Evolutionary conservation across 1,140 invertebrate species (phyloP).

Genomic region (Augochlora pura): DNA sequence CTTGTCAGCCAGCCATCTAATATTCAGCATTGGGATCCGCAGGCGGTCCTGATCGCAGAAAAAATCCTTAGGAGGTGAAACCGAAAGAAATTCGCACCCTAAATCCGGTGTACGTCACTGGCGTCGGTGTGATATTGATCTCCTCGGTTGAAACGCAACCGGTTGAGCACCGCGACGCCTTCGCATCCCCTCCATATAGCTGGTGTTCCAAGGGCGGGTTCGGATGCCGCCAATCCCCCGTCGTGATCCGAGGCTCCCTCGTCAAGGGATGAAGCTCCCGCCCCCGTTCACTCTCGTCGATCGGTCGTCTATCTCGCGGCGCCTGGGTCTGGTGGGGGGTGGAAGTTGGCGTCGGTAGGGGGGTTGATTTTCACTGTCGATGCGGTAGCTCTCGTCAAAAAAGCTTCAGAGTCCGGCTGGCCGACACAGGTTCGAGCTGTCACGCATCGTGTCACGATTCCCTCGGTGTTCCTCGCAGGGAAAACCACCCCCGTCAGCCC

Average conservation of each 20-base stretch:
- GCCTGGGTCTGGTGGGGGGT: background rate
- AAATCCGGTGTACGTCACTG: conserved; percentile 51
- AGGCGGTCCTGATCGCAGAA: background rate
- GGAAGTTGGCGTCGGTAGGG: conserved; percentile 3
- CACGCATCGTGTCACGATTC: background rate
- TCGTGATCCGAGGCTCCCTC: background rate
- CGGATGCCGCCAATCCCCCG: conserved; percentile 31
- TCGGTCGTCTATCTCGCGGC: conserved; percentile 24
- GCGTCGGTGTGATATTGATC: conserved; percentile 55
- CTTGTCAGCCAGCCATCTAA: background rate
- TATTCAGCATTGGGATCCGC: background rate
- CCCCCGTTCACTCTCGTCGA: conserved; percentile 54
- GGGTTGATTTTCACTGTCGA: conserved; percentile 63
- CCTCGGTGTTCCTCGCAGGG: background rate
- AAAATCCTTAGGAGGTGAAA: background rate
- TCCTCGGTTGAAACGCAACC: background rate
- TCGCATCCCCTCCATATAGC: conserved; percentile 9
- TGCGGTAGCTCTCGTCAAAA: conserved; percentile 55
- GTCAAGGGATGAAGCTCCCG: conserved; percentile 26
- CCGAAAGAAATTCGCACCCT: background rate
- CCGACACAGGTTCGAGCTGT: conserved; percentile 41
- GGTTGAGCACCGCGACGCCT: conserved; percentile 48
- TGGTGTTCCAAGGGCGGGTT: conserved; percentile 44
- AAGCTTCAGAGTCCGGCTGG: conserved; percentile 52
- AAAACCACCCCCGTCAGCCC: background rate